phyloP scores from a whole-genome alignment of 2,888 invertebrate genomes.

The Phortica magna region DNA sequence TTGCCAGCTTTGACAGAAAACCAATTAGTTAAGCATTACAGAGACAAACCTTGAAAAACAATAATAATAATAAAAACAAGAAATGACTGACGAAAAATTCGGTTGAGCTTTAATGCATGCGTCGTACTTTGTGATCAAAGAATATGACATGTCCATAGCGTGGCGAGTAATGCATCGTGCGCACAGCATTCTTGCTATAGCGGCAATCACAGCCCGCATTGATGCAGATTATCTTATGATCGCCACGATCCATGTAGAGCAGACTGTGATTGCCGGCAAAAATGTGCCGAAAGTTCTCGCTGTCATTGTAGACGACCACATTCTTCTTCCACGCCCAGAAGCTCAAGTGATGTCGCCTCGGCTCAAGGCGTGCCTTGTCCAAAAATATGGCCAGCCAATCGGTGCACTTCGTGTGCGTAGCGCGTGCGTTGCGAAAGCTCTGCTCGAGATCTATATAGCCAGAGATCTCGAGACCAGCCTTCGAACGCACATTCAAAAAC shows the following conservation, averaged over 20 bases:
- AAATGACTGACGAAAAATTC: not conserved
- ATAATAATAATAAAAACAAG: not conserved
- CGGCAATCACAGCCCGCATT: conserved; percentile 48
- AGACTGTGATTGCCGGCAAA: conserved; percentile 50
- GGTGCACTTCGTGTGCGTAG: conserved; percentile 14
- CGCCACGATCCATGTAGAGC: conserved; percentile 51
- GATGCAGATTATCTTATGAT: conserved; percentile 56
- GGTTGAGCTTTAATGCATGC: conserved; percentile 47
- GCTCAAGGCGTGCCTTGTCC: conserved; percentile 45
- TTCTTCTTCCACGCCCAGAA: conserved; percentile 53
- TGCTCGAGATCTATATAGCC: conserved; percentile 56
- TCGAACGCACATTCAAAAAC: conserved; percentile 52
- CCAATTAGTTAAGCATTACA: not conserved
- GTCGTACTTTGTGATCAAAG: conserved; percentile 55
- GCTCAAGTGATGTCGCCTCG: conserved; percentile 48
- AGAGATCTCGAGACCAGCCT: conserved; percentile 50
- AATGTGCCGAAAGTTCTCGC: conserved; percentile 47
- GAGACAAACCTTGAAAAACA: not conserved
- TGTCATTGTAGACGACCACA: conserved; percentile 41
- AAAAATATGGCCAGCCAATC: conserved; percentile 55
- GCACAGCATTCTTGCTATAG: conserved; percentile 36
- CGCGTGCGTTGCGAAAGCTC: conserved; percentile 43
- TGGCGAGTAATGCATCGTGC: conserved; percentile 41
- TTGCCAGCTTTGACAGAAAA: not conserved
- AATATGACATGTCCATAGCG: conserved; percentile 55